Evolutionary conservation across 1,140 invertebrate genomes (phyloP).

Genomic region (Conus betulinus): DNA sequence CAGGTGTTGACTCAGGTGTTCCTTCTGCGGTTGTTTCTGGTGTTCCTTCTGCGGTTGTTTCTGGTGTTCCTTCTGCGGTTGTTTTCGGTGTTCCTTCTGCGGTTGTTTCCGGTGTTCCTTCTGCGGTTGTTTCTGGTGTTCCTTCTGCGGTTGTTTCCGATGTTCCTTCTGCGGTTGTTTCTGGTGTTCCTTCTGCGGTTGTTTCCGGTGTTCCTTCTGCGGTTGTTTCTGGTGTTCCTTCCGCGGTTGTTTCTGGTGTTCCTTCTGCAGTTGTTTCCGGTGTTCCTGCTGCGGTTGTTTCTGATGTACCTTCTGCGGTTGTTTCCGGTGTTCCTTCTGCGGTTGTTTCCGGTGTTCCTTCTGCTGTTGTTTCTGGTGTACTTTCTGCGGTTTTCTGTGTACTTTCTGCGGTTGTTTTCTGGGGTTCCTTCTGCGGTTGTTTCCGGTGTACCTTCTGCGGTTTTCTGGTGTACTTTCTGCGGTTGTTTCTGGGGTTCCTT

Average conservation of each 20-base stretch:
- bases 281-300: background rate
- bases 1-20: background rate
- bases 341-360: conserved; percentile 13
- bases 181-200: background rate
- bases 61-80: conserved; percentile 27
- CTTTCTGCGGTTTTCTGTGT: conserved; percentile 46
- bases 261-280: background rate
- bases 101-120: conserved; percentile 29
- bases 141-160: conserved; percentile 2
- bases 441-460: conserved; percentile 28
- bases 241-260: background rate
- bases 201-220: background rate
- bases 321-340: background rate
- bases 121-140: background rate
- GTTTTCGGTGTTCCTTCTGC: conserved; percentile 18
- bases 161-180: background rate
- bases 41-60: conserved; percentile 57
- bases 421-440: conserved; percentile 26
- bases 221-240: conserved; percentile 1
- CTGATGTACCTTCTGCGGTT: conserved; percentile 1
- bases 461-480: conserved; percentile 19
- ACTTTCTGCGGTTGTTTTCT: background rate
- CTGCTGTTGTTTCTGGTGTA: conserved; percentile 71
- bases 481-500: background rate
- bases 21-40: conserved; percentile 67